phyloP scores from a whole-genome alignment of 2,888 invertebrate genomes.

The Cantharis rustica region DNA sequence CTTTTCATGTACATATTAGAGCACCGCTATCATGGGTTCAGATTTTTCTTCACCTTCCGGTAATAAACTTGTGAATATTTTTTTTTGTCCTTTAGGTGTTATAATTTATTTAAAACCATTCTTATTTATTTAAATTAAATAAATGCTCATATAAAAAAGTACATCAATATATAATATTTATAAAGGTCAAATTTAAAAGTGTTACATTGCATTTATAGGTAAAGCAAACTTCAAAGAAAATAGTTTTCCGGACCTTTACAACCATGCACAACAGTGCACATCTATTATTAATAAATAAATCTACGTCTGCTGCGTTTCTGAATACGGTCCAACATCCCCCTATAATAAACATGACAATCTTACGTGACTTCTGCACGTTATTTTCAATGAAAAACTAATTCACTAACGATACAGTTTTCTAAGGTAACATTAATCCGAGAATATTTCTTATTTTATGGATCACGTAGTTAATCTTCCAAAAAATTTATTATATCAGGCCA shows the following conservation, averaged over 20 bases:
- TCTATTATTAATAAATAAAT: conserved; percentile 2
- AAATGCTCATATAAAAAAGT: too few relatives aligned
- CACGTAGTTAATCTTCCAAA: neutral
- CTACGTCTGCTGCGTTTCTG: neutral
- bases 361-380: neutral
- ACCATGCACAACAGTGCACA: neutral
- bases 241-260: neutral
- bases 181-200: neutral
- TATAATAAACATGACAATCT: neutral
- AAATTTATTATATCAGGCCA: neutral
- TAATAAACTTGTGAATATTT: too few relatives aligned
- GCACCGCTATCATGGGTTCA: too few relatives aligned
- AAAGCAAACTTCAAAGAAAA: neutral
- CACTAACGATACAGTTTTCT: neutral
- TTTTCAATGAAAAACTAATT: neutral
- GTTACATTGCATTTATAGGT: neutral
- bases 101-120: too few relatives aligned
- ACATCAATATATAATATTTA: neutral
- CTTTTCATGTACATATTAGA: too few relatives aligned
- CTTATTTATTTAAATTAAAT: too few relatives aligned
- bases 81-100: too few relatives aligned
- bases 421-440: neutral
- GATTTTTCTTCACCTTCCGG: too few relatives aligned
- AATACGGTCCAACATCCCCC: neutral
- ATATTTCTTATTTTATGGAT: neutral